Evolutionary conservation across 1,140 invertebrate genomes (phyloP).

Genomic region (Pogonognathellus flavescens): DNA sequence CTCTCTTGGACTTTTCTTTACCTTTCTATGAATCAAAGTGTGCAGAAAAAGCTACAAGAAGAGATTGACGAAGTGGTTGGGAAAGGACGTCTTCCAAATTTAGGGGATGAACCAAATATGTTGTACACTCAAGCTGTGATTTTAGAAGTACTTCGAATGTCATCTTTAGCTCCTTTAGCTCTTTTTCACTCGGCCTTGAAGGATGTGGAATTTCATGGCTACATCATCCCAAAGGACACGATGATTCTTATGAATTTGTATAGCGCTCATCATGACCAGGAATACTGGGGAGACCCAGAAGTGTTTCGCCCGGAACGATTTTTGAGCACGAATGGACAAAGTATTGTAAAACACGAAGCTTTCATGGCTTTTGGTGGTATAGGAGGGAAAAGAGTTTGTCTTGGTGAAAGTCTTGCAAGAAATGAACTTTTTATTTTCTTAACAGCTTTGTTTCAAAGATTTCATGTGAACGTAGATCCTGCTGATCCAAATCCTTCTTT

Average conservation of each 20-base stretch:
- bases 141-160: constrained; percentile 50
- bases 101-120: constrained; percentile 35
- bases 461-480: constrained; percentile 49
- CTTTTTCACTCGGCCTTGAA: constrained; percentile 44
- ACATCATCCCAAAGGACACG: constrained; percentile 69
- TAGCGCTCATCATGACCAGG: constrained; percentile 19
- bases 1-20: constrained; percentile 26
- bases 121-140: constrained; percentile 62
- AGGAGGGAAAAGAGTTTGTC: constrained; percentile 53
- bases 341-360: background rate
- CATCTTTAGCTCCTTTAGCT: constrained; percentile 57
- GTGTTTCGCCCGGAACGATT: constrained; percentile 55
- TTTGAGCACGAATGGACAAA: constrained; percentile 65
- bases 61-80: constrained; percentile 69
- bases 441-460: constrained; percentile 57
- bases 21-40: constrained; percentile 63
- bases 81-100: background rate
- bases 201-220: constrained; percentile 67
- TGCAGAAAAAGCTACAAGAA: constrained; percentile 69
- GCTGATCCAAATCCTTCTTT: constrained; percentile 29
- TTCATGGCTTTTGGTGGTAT: constrained; percentile 45
- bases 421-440: constrained; percentile 58
- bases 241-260: constrained; percentile 68
- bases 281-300: constrained; percentile 51
- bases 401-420: constrained; percentile 60